Conservation (phyloP, 2,797 vertebrate genomes). For the Platalea minor region DNA sequence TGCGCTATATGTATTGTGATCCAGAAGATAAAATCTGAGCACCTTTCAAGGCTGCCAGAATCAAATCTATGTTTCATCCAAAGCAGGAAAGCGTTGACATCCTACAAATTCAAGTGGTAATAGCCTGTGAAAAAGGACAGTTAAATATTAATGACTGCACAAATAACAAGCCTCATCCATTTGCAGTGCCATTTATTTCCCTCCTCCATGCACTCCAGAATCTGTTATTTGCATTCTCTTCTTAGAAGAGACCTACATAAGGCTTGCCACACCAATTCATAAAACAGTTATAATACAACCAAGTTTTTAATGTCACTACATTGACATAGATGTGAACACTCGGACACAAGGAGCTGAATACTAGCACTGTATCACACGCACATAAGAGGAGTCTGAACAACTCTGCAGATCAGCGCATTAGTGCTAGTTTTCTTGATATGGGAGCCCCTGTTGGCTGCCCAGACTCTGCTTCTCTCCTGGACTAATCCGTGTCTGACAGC, state of each 20-base stretch:
- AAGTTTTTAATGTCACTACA: not conserved
- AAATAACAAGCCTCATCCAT: constrained; percentile 44
- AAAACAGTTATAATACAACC: not conserved
- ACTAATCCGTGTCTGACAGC: not conserved
- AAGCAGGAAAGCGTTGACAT: constrained; percentile 3
- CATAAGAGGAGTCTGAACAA: rapidly evolving
- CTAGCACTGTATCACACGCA: not conserved
- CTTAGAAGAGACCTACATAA: not conserved
- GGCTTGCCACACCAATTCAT: not conserved
- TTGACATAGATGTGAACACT: rapidly evolving
- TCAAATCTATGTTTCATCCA: not conserved
- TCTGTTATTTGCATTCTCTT: not conserved
- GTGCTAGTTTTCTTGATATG: rapidly evolving
- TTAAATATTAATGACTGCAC: constrained; percentile 68
- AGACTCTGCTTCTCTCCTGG: not conserved
- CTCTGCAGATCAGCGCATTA: not conserved
- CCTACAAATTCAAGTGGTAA: constrained; percentile 42
- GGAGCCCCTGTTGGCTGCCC: not conserved
- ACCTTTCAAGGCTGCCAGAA: not conserved
- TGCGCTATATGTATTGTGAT: not conserved
- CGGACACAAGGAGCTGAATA: not conserved
- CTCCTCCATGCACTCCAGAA: not conserved
- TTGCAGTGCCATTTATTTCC: constrained; percentile 24
- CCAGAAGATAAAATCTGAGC: not conserved
- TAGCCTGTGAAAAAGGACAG: constrained; percentile 53